Base-by-base conservation (phyloP, 2,113 vertebrate species). In the Prolemur simus region DNA sequence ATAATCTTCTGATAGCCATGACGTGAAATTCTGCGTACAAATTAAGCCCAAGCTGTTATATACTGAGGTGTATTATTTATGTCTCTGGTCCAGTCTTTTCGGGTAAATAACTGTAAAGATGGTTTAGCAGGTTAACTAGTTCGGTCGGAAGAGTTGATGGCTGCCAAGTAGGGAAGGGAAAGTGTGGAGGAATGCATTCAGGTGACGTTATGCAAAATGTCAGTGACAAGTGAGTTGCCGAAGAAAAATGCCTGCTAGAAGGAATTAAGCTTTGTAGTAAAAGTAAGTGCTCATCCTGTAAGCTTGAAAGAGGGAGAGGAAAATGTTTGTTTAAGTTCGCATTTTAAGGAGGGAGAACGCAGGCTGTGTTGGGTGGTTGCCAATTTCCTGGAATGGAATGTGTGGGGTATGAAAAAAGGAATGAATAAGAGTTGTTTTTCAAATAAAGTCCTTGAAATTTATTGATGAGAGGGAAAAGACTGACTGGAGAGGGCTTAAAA, bases 391-490 rank as follows among this genome's bases (percentile, higher is more conserved):
- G 89, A 84, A 84, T 5, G 63, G 93, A 89, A 82, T 86, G 49
- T 27, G 93, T 34, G 83, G 60, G 60, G 34, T 78, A 45, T 77
- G 82, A 90, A 52, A 86, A 97, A 97, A 80, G 54, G 92, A 56
- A 78, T n/a, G 87, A 47, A 2, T 56, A 47, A 60, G 81, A 92
- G 54, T 58, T 60, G 87, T 25, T 95, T 95, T 98, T 97, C 88
- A 14, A 34, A 5, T 78, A 85, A 95, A 86, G 80, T 81, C 93
- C 76, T 92, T 89, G 96, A 86, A 83, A 42, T 49, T 78, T 96
- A 97, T 95, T 94, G 98, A 98, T 76, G 94, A 56, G 88, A 97
- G 96, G 97, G 97, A 88, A 95, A 97, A 91, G 9, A 76, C 74
- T 96, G 96, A 92, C 96, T 78, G 97, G 96, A 95, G 97, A 98